A percentile compares a stretch with the other conserved stretches of the same genome.
Conservation (phyloP, 2,113 vertebrate genomes). For the Tiliqua scincoides region DNA sequence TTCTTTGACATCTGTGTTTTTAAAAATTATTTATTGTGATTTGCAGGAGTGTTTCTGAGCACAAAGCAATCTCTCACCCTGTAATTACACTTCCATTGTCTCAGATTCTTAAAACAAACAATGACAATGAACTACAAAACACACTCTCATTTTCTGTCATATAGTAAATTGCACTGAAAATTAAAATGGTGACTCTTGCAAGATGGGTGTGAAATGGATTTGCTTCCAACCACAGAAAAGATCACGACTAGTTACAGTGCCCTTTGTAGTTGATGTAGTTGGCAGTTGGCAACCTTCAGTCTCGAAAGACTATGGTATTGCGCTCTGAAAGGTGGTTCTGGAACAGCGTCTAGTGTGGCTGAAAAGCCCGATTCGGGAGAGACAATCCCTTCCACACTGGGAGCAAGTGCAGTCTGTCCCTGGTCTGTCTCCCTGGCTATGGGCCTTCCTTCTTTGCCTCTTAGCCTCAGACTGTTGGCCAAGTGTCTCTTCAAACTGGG, state of each 20-base stretch:
- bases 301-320: no score
- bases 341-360: no score
- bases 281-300: no score
- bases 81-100: constrained; percentile 20
- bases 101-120: constrained; percentile 20
- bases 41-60: not conserved
- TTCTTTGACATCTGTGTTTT: not conserved
- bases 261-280: not conserved
- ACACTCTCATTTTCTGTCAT: constrained; percentile 5
- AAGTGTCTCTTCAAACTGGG: no score
- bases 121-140: not conserved
- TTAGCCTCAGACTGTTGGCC: no score
- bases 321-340: no score
- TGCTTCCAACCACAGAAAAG: no score
- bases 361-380: no score
- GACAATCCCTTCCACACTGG: no score
- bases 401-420: no score
- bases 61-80: constrained; percentile 13
- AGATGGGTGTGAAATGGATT: not conserved
- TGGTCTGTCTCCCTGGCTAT: no score
- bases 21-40: not conserved
- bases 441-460: no score
- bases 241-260: not conserved
- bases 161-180: not conserved
- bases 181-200: not conserved